Conservation (phyloP, 2,888 invertebrate species). For the Schizotus pectinicornis region DNA sequence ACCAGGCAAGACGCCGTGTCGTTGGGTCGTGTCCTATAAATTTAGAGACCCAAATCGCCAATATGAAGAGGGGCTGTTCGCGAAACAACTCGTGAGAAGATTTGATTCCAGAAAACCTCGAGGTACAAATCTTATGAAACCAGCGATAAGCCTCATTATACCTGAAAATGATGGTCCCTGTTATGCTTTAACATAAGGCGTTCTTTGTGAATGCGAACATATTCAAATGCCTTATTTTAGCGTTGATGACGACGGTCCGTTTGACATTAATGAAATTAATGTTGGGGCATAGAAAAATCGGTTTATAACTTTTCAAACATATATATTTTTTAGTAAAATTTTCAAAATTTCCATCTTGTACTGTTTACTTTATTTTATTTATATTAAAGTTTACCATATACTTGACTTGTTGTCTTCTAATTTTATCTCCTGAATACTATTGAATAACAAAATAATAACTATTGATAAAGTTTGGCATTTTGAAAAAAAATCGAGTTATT, state of each 20-base stretch:
- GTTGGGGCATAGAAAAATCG: conserved; percentile 15
- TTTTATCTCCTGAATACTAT: conserved; percentile 8
- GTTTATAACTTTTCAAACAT: conserved; percentile 11
- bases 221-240: conserved; percentile 17
- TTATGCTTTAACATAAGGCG: conserved; percentile 14
- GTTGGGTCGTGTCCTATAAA: conserved; percentile 16
- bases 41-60: conserved; percentile 18
- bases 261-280: conserved; percentile 14
- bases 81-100: conserved; percentile 17
- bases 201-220: conserved; percentile 19
- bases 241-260: conserved; percentile 16
- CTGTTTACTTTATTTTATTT: conserved; percentile 14
- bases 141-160: conserved; percentile 14
- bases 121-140: conserved; percentile 17
- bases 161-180: conserved; percentile 16
- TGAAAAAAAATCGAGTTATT: too few relatives aligned
- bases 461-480: too few relatives aligned
- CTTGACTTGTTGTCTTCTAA: conserved; percentile 18
- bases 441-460: conserved; percentile 14
- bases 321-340: conserved; percentile 16
- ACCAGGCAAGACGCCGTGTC: conserved; percentile 15
- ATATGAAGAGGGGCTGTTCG: conserved; percentile 17
- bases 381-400: conserved; percentile 20
- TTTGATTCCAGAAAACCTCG: conserved; percentile 15
- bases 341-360: conserved; percentile 16